Percentiles rank a stretch among this genome's conserved stretches.
Conservation (phyloP, 1,140 invertebrate species). For the Trichonephila clavipes region DNA sequence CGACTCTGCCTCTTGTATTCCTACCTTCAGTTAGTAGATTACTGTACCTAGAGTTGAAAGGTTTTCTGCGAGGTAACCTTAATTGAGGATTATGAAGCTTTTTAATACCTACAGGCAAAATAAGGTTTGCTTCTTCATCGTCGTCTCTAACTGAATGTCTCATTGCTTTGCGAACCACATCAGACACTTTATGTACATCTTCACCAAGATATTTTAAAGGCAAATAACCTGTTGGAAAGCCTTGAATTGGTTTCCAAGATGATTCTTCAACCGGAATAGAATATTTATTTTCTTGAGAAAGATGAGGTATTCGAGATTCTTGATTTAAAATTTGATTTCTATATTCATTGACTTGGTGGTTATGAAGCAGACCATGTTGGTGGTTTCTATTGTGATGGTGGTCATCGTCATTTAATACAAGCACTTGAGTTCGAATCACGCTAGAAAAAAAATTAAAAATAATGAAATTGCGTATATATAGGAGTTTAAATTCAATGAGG, state of each 20-base stretch:
- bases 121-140: background rate
- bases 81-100: conserved; percentile 56
- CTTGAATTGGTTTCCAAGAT: conserved; percentile 43
- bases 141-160: background rate
- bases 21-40: background rate
- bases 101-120: conserved; percentile 46
- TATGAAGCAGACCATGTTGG: background rate
- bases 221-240: background rate
- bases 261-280: conserved; percentile 32
- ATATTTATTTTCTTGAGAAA: background rate
- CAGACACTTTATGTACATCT: background rate
- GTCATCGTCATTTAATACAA: background rate
- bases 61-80: background rate
- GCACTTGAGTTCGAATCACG: background rate
- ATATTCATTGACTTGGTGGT: background rate
- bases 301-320: background rate
- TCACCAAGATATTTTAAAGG: conserved; percentile 21
- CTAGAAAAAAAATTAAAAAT: background rate
- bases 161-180: background rate
- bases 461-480: too few relatives aligned
- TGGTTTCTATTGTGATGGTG: background rate
- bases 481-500: too few relatives aligned
- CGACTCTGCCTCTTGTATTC: background rate
- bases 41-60: background rate
- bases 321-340: background rate